Percentiles rank a stretch among this genome's conserved stretches.
Conservation (phyloP, 2,888 invertebrate species). For the Neuroscelio doddi region DNA sequence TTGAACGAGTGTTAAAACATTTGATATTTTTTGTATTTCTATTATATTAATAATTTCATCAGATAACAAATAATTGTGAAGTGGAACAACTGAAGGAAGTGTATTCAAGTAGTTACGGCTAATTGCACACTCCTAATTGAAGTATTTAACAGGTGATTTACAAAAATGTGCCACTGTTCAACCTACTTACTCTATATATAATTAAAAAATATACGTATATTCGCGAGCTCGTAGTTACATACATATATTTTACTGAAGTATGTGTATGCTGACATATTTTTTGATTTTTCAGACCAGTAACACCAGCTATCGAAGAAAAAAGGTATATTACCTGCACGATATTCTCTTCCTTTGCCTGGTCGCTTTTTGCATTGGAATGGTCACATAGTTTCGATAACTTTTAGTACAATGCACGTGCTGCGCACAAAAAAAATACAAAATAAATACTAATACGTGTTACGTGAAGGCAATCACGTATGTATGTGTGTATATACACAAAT, state of each 20-base stretch:
- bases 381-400: constrained; percentile 42
- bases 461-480: neutral
- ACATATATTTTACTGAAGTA: neutral
- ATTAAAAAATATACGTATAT: too few species aligned
- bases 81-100: too few species aligned
- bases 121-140: too few species aligned
- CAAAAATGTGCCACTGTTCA: too few species aligned
- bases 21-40: too few species aligned
- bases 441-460: too few species aligned
- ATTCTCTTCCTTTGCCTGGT: constrained; percentile 43
- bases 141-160: too few species aligned
- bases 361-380: constrained; percentile 49
- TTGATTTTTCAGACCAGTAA: constrained; percentile 58
- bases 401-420: constrained; percentile 40
- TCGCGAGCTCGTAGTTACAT: neutral
- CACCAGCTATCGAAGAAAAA: constrained; percentile 59
- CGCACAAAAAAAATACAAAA: constrained; percentile 1
- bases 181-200: too few species aligned
- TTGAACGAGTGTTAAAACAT: too few species aligned
- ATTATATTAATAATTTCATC: too few species aligned
- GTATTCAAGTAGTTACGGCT: too few species aligned
- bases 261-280: constrained; percentile 46
- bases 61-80: too few species aligned
- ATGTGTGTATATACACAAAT: constrained; percentile 15
- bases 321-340: constrained; percentile 58